Evolutionary conservation across 2,797 vertebrate species (phyloP), one percentile per base, ranked within the genome.

Genomic region (Cirrhinus molitorella): DNA sequence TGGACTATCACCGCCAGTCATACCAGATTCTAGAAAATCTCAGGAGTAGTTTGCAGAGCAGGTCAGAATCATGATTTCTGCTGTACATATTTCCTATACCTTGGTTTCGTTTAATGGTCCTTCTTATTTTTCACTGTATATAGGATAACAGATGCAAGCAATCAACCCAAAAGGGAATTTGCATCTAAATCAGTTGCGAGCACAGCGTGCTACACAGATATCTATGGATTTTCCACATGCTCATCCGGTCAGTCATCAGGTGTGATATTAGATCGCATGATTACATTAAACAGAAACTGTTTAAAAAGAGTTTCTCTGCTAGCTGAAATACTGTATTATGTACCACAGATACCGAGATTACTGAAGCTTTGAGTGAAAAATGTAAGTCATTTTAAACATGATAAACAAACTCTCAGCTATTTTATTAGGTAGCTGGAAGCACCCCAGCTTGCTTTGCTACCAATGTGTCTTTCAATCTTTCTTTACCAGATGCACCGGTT

Each of bases 1-100:
- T 97, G 73, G 96, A 96, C 89, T 98, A 97, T 78, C 97, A 98
- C 88, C 94, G 87, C 51, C 95, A 95, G 89, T 95, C 96, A 9
- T 88, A 92, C 0, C 93, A 94, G 79, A 95, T 97, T 88, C 90
- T 98, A 86, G 94, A 96, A 85, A 94, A 96, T 65, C 94, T 98
- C 75, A 96, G 96, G 82, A 91, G 88, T 83, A 94, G 91, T 90
- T 92, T 98, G 76, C 95, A 96, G 87, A 92, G 92, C 65, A 94
- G 96, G 97, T 98, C 83, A 93, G 92, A 75, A 6, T 21, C 19
- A 59, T 43, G 25, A 45, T 34, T 43, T 66, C 59, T 8, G 79
- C 59, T 8, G 3, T 31, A 31, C 16, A 8, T 17, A 31, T 71
- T 19, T 57, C 37, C 5, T 63, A 16, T 49, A n/a, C 28, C 37